Conservation (phyloP, 2,113 vertebrate species). For the Pomatostomus ruficeps region DNA sequence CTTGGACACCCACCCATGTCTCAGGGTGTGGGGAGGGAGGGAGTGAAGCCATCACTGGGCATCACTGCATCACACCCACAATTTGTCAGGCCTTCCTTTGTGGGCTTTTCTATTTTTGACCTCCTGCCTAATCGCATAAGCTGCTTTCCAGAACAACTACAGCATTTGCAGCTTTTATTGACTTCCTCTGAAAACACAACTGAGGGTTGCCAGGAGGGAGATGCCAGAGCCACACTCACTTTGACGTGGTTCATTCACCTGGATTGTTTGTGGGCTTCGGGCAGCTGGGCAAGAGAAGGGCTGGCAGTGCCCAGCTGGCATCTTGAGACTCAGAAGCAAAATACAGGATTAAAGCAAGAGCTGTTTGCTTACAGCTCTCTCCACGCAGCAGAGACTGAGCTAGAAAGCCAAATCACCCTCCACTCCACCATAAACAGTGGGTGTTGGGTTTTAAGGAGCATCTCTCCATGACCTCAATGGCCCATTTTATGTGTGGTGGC, state of each 20-base stretch:
- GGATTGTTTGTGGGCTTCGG: not conserved
- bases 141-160: conserved; percentile 10
- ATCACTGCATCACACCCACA: not conserved
- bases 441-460: not conserved
- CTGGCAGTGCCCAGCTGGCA: not conserved
- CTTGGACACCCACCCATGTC: not conserved
- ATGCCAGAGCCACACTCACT: fast-evolving
- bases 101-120: conserved; percentile 38
- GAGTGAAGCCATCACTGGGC: not conserved
- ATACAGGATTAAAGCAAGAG: not conserved
- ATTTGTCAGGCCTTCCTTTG: not conserved
- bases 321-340: not conserved
- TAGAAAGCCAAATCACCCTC: not conserved
- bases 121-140: not conserved
- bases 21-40: not conserved
- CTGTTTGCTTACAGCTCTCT: not conserved
- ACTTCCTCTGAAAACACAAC: not conserved
- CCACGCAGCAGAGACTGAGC: not conserved
- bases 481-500: not conserved
- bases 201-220: not conserved
- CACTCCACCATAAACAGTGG: not conserved
- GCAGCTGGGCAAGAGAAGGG: not conserved
- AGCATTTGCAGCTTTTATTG: not conserved
- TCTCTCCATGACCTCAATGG: not conserved
- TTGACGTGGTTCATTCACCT: not conserved